Conservation (phyloP, 1,140 invertebrate species). For the Popillia japonica region DNA sequence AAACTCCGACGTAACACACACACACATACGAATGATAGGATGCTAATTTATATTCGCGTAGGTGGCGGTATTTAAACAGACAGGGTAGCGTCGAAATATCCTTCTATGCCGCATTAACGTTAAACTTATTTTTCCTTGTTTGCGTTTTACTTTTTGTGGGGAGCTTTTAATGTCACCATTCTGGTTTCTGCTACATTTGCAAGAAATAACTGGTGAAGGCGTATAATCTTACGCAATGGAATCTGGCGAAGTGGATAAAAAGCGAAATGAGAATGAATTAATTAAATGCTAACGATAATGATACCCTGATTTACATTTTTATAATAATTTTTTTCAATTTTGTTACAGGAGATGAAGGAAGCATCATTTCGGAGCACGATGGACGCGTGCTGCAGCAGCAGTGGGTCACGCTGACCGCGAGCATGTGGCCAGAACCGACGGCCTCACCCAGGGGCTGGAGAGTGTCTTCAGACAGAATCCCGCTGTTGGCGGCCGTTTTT, state of each 20-base stretch:
- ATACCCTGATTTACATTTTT: too few species aligned
- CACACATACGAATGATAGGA: not conserved
- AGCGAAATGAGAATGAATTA: not conserved
- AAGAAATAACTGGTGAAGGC: not conserved
- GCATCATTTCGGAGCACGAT: constrained; percentile 39
- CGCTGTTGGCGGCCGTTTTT: constrained; percentile 63
- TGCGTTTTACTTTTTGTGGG: not conserved
- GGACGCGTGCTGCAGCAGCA: constrained; percentile 60
- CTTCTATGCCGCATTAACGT: not conserved
- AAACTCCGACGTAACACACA: not conserved
- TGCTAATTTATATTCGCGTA: too few species aligned
- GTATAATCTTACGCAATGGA: not conserved
- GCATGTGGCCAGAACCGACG: constrained; percentile 61
- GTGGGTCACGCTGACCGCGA: constrained; percentile 65
- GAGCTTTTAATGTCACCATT: not conserved
- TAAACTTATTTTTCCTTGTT: not conserved
- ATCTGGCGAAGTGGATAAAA: not conserved
- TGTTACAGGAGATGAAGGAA: constrained; percentile 46
- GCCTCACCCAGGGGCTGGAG: constrained; percentile 59
- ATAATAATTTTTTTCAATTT: constrained; percentile 22
- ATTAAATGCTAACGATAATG: not conserved
- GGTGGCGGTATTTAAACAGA: not conserved
- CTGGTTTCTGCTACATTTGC: not conserved
- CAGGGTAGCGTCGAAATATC: not conserved
- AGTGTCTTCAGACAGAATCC: constrained; percentile 62